Base-by-base conservation (phyloP, 2,113 vertebrate genomes). In the Channa maculata region DNA sequence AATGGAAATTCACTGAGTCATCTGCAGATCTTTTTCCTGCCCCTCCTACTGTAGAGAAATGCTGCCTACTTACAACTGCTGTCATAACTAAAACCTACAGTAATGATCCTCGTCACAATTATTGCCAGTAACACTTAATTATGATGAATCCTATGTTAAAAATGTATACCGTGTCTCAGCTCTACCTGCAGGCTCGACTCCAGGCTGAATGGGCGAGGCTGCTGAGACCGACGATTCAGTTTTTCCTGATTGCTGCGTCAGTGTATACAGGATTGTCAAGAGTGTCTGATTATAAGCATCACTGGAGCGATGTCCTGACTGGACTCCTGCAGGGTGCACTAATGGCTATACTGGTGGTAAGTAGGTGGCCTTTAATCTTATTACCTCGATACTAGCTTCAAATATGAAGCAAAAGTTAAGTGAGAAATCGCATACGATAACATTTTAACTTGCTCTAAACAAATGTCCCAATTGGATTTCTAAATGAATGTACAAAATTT, bases 251-350 rank as follows among this genome's bases (percentile, higher is more conserved):
- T 12, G 93, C 97, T 1, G 83, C 95, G 5, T 93, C 98, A 0
- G 91, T 99, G 64, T 99, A 95, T 0, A 98, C 98, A 1, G 98
- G 97, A 12, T 90, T 99, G n/a, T 99, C 98, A 0, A 94, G 98
- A 57, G 94, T 99, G 54, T 99, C 98, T 0, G 98, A 99, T 69
- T 99, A 99, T 78, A 99, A 99, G 87, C 98, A 99, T 78, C 98
- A 99, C 50, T 99, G 97, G 97, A 98, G 98, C 5, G 98, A 99
- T 34, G 98, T 99, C 62, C 83, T 98, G 88, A 94, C 91, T 0
- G 98, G 98, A 6, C 95, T 99, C 37, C 84, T 97, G 69, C 97
- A 99, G 91, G 98, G 98, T 2, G 98, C 97, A 0, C 46, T 96
- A 61, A 95, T 96, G 76, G 97, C 97, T 14, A 13, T 97, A 53